Conservation (phyloP, 2,113 vertebrate species). For the Arizona elegans region DNA sequence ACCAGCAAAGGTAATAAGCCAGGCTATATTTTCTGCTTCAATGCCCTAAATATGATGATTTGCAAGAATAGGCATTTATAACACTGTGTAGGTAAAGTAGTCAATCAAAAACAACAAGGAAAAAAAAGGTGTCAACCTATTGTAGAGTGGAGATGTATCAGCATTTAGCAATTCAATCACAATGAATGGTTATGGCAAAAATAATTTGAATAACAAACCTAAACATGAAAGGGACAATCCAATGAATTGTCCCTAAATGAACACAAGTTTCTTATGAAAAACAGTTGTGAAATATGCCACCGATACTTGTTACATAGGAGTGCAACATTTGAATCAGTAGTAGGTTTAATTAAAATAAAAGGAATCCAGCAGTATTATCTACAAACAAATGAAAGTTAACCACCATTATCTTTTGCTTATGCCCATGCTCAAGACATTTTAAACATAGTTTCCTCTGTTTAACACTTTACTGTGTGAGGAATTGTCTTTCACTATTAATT, state of each 20-base stretch:
- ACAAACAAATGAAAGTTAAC: background rate
- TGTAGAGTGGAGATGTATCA: background rate
- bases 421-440: background rate
- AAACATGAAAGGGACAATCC: background rate
- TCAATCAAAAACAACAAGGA: constrained; percentile 17
- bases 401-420: background rate
- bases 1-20: constrained; percentile 1
- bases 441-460: background rate
- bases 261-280: background rate
- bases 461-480: background rate
- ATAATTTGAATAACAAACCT: background rate
- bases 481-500: background rate
- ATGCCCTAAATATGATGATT: constrained; percentile 6
- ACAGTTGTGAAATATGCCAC: background rate
- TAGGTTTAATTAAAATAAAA: background rate
- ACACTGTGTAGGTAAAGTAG: background rate
- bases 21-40: constrained; percentile 6
- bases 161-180: background rate
- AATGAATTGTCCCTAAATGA: background rate
- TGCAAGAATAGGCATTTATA: background rate
- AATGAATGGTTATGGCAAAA: background rate
- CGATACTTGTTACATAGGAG: background rate
- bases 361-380: background rate
- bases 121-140: background rate
- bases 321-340: background rate